Conservation (phyloP, 2,113 vertebrate genomes). For the Chaenogobius annularis region DNA sequence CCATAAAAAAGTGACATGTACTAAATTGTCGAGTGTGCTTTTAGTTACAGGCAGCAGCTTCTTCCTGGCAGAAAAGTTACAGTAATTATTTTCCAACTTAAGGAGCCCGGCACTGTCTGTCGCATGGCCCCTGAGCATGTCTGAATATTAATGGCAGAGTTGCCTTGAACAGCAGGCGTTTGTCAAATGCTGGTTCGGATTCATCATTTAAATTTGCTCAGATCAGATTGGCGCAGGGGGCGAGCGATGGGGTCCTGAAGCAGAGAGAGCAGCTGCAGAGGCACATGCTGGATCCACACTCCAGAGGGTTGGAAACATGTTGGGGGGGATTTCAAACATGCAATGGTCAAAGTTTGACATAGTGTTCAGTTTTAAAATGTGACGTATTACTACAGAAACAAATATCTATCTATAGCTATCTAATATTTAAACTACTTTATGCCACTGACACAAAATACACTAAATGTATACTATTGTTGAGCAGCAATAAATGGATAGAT, state of each 20-base stretch:
- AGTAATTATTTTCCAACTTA: constrained; percentile 53
- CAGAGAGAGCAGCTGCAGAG: constrained; percentile 45
- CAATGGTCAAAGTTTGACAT: not conserved
- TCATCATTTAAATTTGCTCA: constrained; percentile 67
- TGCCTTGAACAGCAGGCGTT: constrained; percentile 72
- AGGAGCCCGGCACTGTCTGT: constrained; percentile 17
- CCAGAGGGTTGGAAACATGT: constrained; percentile 18
- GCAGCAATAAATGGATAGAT: too few relatives aligned
- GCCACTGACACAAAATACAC: too few relatives aligned
- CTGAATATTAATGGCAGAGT: constrained; percentile 74
- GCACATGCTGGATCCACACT: constrained; percentile 15
- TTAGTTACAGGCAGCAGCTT: not conserved
- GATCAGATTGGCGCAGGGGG: constrained; percentile 29
- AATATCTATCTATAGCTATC: too few relatives aligned
- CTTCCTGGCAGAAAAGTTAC: constrained; percentile 39
- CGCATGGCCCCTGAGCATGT: constrained; percentile 44
- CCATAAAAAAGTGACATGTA: constrained; percentile 24
- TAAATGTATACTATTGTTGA: too few relatives aligned
- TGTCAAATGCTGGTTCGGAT: constrained; percentile 70
- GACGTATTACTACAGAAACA: too few relatives aligned
- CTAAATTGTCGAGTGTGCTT: constrained; percentile 9
- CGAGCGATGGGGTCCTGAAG: constrained; percentile 50
- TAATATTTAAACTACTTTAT: too few relatives aligned
- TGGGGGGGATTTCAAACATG: not conserved
- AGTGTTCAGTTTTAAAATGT: not conserved